These are phyloP conservation scores for Thomomys bottae DNA, from an alignment of 2,113 vertebrate species.

Conservation along the genomic window DNA sequence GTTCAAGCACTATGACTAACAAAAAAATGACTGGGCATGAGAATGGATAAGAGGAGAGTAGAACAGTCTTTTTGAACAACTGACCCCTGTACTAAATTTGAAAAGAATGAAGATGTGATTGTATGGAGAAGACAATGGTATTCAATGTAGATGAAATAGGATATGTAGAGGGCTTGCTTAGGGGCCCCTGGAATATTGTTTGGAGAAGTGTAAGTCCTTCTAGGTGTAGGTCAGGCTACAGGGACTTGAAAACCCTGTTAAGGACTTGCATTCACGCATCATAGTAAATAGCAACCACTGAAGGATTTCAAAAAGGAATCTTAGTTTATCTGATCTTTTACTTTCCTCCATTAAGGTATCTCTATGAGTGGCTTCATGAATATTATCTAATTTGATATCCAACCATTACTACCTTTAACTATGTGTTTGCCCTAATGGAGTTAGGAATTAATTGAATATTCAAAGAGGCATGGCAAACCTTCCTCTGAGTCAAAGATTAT, in stretches of 20 bases:
- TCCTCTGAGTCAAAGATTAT: neutral
- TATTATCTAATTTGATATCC: neutral
- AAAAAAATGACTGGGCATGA: too few species aligned
- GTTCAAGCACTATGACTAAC: too few species aligned
- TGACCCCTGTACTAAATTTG: neutral
- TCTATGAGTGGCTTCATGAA: neutral
- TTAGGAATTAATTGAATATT: too few species aligned
- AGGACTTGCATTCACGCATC: neutral
- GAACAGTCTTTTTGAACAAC: neutral
- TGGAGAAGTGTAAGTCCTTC: fast-evolving
- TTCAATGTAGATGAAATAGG: too few species aligned
- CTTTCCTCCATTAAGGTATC: neutral
- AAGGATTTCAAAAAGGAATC: neutral
- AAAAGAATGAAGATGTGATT: neutral
- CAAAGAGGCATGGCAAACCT: neutral
- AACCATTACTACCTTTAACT: neutral
- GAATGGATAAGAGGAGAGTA: neutral
- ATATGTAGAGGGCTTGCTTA: too few species aligned
- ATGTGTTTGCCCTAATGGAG: neutral
- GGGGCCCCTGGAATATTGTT: neutral
- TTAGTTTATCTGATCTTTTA: neutral
- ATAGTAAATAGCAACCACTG: neutral
- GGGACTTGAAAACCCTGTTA: neutral
- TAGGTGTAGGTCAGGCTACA: neutral
- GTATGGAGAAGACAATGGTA: neutral